Base-by-base conservation (phyloP, 2,797 vertebrate species). In the Sylvia borin region DNA sequence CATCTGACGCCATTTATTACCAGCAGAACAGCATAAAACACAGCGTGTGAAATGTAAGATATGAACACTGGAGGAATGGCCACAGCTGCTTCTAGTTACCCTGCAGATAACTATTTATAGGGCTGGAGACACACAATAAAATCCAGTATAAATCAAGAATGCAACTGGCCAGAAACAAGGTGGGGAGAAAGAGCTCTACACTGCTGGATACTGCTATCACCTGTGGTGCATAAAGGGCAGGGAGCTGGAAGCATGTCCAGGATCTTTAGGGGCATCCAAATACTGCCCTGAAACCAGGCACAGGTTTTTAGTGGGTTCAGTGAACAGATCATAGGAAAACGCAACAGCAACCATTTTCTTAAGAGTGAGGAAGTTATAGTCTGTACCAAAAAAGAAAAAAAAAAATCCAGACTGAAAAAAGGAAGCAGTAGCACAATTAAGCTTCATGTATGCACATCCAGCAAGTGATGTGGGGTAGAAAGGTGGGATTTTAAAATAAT, bases 231-330 rank as follows among this genome's bases (percentile, higher is more conserved):
- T 1, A 2, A 6, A 7, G n/a, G 32, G 48, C 58, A 67, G 51
- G 54, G 76, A 51, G 77, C 65, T 47, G 66, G 73, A 29, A 81
- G 71, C 40, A 40, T 60, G 22, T 72, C 51, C 9, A 10, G 72
- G n/a, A 34, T 50, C 43, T 76, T 61, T 7, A 32, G 18, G 42
- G 17, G 27, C 68, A 94, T 96, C 84, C 89, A 92, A 93, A 72
- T 48, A 87, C 4, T 45, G 50, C 73, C 48, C n/a, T 54, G 25
- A 87, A 88, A 62, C 53, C 70, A 88, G 76, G 65, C 34, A 77
- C 10, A 45, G 88, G 85, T 57, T 97, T 92, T 85, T 91, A 90
- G 86, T 16, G 25, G 55, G 24, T 87, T 92, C 48, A 65, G 72
- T 32, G 48, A 80, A 80, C 7, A 48, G 27, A 61, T 31, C 3